Percentiles rank a stretch among this genome's conserved stretches.
Evolutionary conservation across 2,888 invertebrate genomes (phyloP).

Genomic region (Nemurella pictetii): DNA sequence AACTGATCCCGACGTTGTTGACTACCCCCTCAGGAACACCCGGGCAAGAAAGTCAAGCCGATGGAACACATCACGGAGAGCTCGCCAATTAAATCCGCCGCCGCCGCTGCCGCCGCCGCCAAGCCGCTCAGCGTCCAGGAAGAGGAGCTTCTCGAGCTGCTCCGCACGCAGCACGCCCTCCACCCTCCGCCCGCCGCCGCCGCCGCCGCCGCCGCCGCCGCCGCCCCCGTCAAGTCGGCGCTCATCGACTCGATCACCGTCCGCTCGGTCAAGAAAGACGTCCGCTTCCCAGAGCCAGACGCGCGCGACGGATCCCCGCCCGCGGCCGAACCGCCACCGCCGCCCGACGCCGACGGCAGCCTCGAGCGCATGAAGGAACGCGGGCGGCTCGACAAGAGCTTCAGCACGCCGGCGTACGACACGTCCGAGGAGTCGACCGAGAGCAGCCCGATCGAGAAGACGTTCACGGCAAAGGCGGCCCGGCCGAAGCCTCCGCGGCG

Average conservation of each 20-base stretch:
- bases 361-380: slow-evolving; percentile 48
- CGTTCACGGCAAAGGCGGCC: slow-evolving; percentile 16
- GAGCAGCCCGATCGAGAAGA: slow-evolving; percentile 27
- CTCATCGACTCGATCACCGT: not conserved
- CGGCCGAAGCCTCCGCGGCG: slow-evolving; percentile 4
- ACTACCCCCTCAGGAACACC: slow-evolving; percentile 37
- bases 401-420: slow-evolving; percentile 83
- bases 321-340: not conserved
- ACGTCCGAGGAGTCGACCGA: slow-evolving; percentile 51
- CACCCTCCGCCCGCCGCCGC: not conserved
- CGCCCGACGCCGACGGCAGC: not conserved
- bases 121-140: not conserved
- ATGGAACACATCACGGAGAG: slow-evolving; percentile 9
- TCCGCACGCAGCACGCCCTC: not conserved
- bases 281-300: not conserved
- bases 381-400: slow-evolving; percentile 74
- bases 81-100: slow-evolving; percentile 1
- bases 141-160: not conserved
- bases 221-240: not conserved
- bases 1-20: too few relatives aligned
- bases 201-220: not conserved
- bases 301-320: not conserved
- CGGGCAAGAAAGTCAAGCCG: slow-evolving; percentile 42
- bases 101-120: not conserved
- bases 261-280: not conserved